Evolutionary conservation across 2,113 vertebrate genomes (phyloP).

Genomic region (Sceloporus undulatus): DNA sequence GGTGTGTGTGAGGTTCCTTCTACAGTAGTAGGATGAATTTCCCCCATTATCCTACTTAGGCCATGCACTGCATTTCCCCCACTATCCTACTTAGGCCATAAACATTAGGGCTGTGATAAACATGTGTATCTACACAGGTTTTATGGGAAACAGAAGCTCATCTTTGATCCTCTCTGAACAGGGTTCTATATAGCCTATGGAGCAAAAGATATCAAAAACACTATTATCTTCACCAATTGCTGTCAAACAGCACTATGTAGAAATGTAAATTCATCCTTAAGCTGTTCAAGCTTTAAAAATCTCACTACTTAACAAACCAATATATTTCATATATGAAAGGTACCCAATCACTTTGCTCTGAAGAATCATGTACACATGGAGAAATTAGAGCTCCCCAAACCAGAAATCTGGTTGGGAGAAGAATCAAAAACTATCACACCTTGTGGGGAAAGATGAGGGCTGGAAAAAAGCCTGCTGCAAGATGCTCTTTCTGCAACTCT

Average conservation of each 20-base stretch:
- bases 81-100: no score
- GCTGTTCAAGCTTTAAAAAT: neutral
- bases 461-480: constrained; percentile 51
- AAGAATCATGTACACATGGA: neutral
- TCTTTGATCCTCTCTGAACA: neutral
- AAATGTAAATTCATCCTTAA: neutral
- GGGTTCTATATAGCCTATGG: neutral
- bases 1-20: neutral
- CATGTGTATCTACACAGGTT: neutral
- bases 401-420: neutral
- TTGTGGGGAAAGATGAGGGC: constrained; percentile 42
- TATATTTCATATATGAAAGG: neutral
- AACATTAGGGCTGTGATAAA: neutral
- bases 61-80: no score
- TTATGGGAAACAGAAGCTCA: neutral
- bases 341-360: neutral
- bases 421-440: constrained; percentile 6
- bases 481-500: constrained; percentile 70
- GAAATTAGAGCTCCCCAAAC: neutral
- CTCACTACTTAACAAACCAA: neutral
- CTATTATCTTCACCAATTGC: neutral
- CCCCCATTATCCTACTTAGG: no score
- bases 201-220: no score
- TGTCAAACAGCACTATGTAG: neutral
- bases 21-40: neutral